Evolutionary conservation across 2,797 vertebrate species (phyloP).

Genomic region (Halcyon chelicuti): DNA sequence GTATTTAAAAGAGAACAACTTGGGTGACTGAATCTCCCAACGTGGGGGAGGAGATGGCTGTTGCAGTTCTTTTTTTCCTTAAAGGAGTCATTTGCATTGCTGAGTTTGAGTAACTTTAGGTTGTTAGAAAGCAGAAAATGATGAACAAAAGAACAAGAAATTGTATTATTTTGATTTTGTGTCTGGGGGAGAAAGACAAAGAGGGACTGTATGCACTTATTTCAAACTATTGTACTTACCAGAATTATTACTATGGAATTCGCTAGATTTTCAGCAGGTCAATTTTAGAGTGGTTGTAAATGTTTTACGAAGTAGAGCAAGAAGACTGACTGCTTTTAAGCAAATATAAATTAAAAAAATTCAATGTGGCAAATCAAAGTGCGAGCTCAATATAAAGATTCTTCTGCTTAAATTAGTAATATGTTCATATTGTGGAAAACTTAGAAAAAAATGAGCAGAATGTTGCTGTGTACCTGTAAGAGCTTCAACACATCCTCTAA

Average conservation of each 20-base stretch:
- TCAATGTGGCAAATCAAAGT: neutral
- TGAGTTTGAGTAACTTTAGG: slow-evolving; percentile 45
- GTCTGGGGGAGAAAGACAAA: neutral
- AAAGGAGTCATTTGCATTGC: slow-evolving; percentile 29
- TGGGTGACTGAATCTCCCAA: neutral
- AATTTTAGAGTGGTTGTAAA: slow-evolving; percentile 65
- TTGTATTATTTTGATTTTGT: neutral
- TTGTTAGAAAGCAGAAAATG: slow-evolving; percentile 26
- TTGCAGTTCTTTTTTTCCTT: slow-evolving; percentile 1
- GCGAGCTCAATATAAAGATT: neutral
- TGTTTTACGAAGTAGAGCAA: slow-evolving; percentile 48
- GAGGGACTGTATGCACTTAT: neutral
- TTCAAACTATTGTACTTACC: neutral
- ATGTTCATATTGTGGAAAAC: neutral
- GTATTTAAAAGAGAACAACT: slow-evolving; percentile 15
- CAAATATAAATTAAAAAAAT: neutral
- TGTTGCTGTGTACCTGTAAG: neutral
- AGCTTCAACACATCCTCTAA: neutral
- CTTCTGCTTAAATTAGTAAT: neutral
- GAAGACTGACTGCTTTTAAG: slow-evolving; percentile 23
- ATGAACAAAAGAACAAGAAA: slow-evolving; percentile 15
- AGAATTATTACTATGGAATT: slow-evolving; percentile 30
- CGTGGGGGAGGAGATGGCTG: neutral
- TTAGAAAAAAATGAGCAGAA: neutral
- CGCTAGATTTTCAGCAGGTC: neutral